Conservation (phyloP, 2,113 vertebrate genomes). For the Phaethon lepturus region DNA sequence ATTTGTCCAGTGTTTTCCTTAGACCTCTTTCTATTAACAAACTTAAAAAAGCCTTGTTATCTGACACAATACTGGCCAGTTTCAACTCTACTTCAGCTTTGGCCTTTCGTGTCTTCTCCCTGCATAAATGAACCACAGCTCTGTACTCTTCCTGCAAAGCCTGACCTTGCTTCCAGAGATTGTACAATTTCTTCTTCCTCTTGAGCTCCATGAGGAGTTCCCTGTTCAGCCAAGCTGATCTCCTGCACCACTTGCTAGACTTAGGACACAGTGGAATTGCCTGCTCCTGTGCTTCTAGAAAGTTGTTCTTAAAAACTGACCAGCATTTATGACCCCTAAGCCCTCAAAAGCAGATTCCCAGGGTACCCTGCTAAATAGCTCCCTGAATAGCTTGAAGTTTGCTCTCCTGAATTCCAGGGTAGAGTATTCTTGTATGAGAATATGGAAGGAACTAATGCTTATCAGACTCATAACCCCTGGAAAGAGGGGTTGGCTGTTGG, state of each 20-base stretch:
- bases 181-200: not conserved
- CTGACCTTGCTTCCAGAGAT: not conserved
- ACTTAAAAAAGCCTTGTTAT: not conserved
- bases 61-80: not conserved
- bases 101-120: not conserved
- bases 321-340: not conserved
- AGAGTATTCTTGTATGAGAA: not conserved
- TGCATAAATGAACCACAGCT: not conserved
- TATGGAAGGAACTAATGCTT: not conserved
- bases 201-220: not conserved
- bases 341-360: not conserved
- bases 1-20: not conserved
- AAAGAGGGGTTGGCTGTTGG: not conserved
- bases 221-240: not conserved
- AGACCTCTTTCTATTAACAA: not conserved
- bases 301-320: not conserved
- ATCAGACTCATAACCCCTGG: not conserved
- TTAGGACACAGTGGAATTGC: not conserved
- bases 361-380: not conserved
- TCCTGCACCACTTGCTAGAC: not conserved
- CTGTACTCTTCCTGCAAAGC: not conserved
- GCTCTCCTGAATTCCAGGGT: not conserved
- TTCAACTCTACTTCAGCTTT: not conserved
- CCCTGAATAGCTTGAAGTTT: not conserved
- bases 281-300: not conserved